phyloP scores from a whole-genome alignment of 2,797 vertebrate species.

The Spizella passerina region DNA sequence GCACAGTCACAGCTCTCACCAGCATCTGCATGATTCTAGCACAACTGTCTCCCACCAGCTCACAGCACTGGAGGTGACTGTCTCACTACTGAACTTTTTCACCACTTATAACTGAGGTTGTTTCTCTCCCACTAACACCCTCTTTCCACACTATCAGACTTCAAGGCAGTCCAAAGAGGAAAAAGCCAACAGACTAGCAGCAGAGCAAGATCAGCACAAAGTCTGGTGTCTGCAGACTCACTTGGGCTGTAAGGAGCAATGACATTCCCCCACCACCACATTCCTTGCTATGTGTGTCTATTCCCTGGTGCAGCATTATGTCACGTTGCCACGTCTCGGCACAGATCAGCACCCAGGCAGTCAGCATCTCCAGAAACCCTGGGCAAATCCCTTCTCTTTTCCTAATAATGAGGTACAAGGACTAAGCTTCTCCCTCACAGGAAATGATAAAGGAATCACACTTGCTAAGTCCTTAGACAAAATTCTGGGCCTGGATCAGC shows the following conservation, averaged over 20 bases:
- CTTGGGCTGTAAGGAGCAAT: not conserved
- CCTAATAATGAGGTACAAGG: not conserved
- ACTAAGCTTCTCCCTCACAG: not conserved
- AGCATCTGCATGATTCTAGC: not conserved
- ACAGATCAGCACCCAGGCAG: not conserved
- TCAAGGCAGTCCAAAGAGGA: not conserved
- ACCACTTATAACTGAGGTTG: not conserved
- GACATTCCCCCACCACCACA: not conserved
- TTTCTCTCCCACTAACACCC: not conserved
- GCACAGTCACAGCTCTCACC: not conserved
- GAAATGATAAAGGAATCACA: not conserved
- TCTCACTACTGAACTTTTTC: not conserved
- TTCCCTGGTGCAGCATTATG: not conserved
- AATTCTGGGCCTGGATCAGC: not conserved
- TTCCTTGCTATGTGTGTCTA: not conserved
- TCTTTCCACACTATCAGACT: not conserved
- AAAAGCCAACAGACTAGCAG: not conserved
- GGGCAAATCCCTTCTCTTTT: not conserved
- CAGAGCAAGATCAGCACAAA: not conserved
- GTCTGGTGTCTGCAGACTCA: not conserved
- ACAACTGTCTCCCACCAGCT: not conserved
- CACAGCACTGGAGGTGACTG: not conserved
- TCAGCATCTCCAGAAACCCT: not conserved
- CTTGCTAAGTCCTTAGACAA: not conserved
- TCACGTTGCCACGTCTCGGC: fast-evolving